Base-by-base conservation (phyloP, 1,140 invertebrate genomes). In the Leucophenga varia region DNA sequence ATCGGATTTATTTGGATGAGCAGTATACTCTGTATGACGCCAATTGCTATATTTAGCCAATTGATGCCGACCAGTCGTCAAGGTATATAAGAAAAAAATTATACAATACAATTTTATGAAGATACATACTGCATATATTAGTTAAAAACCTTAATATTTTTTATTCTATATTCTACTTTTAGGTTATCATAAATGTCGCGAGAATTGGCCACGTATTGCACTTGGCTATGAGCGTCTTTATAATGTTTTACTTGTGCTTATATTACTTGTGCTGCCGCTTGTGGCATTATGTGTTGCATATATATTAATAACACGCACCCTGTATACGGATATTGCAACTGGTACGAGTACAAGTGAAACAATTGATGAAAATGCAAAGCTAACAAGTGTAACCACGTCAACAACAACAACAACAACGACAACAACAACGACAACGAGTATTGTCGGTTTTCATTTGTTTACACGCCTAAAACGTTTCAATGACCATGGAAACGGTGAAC, bases 241-340 rank as follows among this genome's bases (percentile, higher is more conserved):
- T 76, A 91, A 87, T 64, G 72, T 92, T 3, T 82, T 88, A 40
- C 74, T 93, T 56, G 86, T 90, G 58, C 78, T 84, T 0, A 79
- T 84, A 3, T 75, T 93, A 2, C 78, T 93, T 2, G 76, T 91
- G 1, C 60, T 91, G 6, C 90, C 90, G 0, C 77, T 93, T 44
- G 64, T 89, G 31, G 81, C 92, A 38, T 87, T 93, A 80, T 83
- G 81, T 1, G 78, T 86, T 19, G 87, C 88, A 3, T 91, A 90
- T 59, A 86, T 81, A 14, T 75, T 86, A 10, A 90, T 92, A 34
- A 84, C 84, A 1, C 81, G 79, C 28, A 87, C 87, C 50, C 76
- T 88, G 0, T 87, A 86, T 80, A 80, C 87, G 68, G 68, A 78
- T 12, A 36, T 43, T 3, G 58, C 22, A 6, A 47, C 52, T n/a